phyloP scores from a whole-genome alignment of 2,113 vertebrate genomes.

The Odontesthes bonariensis region DNA sequence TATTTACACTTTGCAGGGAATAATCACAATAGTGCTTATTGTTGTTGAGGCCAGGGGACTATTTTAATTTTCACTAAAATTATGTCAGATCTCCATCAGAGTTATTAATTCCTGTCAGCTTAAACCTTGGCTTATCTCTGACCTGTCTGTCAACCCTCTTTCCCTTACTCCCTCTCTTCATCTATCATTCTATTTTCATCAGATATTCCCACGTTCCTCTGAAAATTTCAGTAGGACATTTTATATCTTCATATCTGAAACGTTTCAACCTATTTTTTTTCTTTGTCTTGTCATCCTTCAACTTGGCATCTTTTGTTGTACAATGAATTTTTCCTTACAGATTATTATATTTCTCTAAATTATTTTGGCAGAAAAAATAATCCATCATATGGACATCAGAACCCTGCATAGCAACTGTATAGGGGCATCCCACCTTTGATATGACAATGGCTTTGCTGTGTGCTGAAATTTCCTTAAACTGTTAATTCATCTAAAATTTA shows the following conservation, averaged over 20 bases:
- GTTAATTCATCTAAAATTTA: no score
- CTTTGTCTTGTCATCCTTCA: no score
- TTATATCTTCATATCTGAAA: neutral
- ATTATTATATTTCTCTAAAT: no score
- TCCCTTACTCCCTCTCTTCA: neutral
- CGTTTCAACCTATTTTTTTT: neutral
- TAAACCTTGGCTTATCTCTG: conserved; percentile 67
- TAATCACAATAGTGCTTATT: conserved; percentile 1
- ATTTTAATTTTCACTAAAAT: conserved; percentile 27
- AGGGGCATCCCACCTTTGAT: neutral
- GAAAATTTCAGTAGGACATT: neutral
- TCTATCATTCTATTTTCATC: conserved; percentile 1
- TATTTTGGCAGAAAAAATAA: no score
- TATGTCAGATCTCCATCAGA: conserved; percentile 69
- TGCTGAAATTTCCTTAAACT: no score
- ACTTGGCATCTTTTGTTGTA: no score
- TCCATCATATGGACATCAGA: neutral
- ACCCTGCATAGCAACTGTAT: neutral
- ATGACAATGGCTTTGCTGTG: neutral
- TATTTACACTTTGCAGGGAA: conserved; percentile 1
- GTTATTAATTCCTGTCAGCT: conserved; percentile 73
- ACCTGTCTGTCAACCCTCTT: conserved; percentile 20
- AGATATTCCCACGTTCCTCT: conserved; percentile 5
- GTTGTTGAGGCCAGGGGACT: neutral
- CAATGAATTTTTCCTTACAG: no score